These are phyloP conservation scores for Aspidoscelis tigris DNA, from an alignment of 2,113 vertebrate species.

Conservation along the genomic window DNA sequence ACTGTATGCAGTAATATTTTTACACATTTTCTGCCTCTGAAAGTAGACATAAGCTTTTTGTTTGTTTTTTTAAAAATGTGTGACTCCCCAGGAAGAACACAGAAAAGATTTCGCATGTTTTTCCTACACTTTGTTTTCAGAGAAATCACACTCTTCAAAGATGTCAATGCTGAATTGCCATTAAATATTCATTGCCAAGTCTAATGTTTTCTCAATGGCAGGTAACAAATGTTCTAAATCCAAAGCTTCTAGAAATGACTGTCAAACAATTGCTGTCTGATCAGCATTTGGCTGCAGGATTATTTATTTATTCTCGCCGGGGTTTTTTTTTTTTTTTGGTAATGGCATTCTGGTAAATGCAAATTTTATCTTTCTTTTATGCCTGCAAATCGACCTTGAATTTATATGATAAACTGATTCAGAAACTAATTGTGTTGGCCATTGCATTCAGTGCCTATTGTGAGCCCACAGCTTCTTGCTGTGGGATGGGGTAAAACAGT, in stretches of 20 bases:
- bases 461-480: background rate
- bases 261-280: too few relatives aligned
- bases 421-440: too few relatives aligned
- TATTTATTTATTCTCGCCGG: too few relatives aligned
- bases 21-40: background rate
- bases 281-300: too few relatives aligned
- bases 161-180: background rate
- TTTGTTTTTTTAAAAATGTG: background rate
- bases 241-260: too few relatives aligned
- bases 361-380: too few relatives aligned
- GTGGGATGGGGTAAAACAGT: background rate
- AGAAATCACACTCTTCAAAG: background rate
- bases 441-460: background rate
- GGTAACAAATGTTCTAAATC: too few relatives aligned
- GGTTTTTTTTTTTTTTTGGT: too few relatives aligned
- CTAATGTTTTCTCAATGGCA: too few relatives aligned
- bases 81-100: background rate
- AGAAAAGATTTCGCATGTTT: background rate
- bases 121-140: constrained; percentile 1
- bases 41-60: background rate
- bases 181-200: background rate
- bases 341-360: too few relatives aligned
- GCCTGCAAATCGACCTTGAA: too few relatives aligned
- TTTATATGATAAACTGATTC: too few relatives aligned
- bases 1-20: background rate